These are phyloP conservation scores for Sylvilagus floridanus DNA, from an alignment of 2,797 vertebrate genomes.

Conservation along the genomic window DNA sequence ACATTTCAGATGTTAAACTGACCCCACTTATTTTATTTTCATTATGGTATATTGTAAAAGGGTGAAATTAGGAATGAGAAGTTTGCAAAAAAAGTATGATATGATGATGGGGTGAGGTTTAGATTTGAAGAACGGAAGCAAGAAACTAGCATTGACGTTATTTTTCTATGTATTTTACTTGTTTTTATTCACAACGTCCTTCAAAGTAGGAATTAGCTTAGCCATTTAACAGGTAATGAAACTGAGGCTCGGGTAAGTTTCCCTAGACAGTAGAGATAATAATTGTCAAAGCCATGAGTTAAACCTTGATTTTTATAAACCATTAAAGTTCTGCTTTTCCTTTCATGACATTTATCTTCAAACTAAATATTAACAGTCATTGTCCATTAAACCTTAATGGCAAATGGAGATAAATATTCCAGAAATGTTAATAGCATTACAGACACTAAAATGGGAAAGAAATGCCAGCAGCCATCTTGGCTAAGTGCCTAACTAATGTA, in stretches of 20 bases:
- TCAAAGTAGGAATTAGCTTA: neutral
- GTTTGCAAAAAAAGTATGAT: neutral
- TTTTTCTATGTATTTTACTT: neutral
- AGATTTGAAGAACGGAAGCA: neutral
- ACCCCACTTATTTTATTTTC: neutral
- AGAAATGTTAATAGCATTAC: constrained; percentile 1
- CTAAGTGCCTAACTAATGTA: neutral
- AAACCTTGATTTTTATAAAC: neutral
- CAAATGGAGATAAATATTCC: neutral
- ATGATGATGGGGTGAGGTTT: neutral
- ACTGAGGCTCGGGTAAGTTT: neutral
- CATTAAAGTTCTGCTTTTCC: neutral
- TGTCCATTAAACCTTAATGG: neutral
- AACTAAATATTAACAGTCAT: neutral
- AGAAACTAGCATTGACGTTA: neutral
- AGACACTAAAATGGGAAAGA: neutral
- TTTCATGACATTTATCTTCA: neutral
- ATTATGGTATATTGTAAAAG: neutral
- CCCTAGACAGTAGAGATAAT: neutral
- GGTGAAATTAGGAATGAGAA: neutral
- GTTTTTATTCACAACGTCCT: neutral
- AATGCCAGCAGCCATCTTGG: neutral
- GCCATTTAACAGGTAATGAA: neutral
- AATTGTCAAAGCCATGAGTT: neutral
- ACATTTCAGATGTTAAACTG: neutral